Percentiles rank a stretch among this genome's conserved stretches.
These are phyloP conservation scores for Hippocampus guttulatus DNA, from an alignment of 2,113 vertebrate species.

Conservation along the genomic window DNA sequence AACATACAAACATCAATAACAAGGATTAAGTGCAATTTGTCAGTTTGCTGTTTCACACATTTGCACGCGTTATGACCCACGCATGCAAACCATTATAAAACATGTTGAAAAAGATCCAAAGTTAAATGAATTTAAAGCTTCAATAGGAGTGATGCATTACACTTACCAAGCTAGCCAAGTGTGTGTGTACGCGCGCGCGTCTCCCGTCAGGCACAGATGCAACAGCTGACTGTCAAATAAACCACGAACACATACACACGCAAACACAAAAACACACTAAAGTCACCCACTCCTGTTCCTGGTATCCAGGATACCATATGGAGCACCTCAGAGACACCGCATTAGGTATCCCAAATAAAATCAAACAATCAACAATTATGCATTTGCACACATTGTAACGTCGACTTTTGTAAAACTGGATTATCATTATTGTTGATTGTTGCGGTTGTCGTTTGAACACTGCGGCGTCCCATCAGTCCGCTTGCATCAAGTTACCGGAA, in stretches of 20 bases:
- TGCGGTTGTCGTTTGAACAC: background rate
- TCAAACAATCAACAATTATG: background rate
- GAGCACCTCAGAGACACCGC: background rate
- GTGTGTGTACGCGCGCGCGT: conserved; percentile 15
- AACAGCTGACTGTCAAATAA: background rate
- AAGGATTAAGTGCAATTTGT: background rate
- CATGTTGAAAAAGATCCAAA: background rate
- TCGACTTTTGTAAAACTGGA: background rate
- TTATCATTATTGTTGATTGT: background rate
- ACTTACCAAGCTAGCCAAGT: conserved; percentile 11
- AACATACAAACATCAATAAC: background rate
- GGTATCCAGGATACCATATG: background rate
- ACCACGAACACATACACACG: background rate
- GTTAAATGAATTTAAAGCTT: background rate
- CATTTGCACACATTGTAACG: background rate
- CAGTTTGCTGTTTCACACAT: background rate
- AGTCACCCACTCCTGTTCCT: background rate
- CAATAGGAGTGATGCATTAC: background rate
- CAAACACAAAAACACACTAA: background rate
- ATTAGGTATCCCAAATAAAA: background rate
- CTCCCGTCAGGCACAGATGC: conserved; percentile 35
- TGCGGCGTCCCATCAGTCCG: background rate
- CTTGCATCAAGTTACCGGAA: background rate
- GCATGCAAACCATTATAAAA: background rate
- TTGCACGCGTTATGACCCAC: background rate